A percentile compares a stretch with the other conserved stretches of the same genome.
phyloP scores from a whole-genome alignment of 1,140 invertebrate species.

The Cyclina sinensis region DNA sequence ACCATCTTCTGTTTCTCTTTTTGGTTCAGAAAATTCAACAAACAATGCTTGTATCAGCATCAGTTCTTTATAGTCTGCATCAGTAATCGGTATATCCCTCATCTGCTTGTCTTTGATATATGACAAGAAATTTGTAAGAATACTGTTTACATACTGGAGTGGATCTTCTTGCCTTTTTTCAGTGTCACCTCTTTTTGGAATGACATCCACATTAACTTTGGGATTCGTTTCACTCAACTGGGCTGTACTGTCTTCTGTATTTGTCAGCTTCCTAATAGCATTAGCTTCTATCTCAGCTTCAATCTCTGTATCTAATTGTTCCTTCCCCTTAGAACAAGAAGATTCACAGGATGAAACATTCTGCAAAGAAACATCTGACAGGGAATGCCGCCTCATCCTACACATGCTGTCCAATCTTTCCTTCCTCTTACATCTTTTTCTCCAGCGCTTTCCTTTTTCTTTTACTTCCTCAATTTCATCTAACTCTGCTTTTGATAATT shows the following conservation, averaged over 20 bases:
- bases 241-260: too few species aligned
- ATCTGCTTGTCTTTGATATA: background rate
- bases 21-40: background rate
- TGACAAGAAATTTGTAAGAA: background rate
- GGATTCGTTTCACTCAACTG: too few species aligned
- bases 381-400: background rate
- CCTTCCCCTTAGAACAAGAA: background rate
- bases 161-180: background rate
- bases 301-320: background rate
- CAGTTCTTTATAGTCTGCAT: background rate
- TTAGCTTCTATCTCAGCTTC: too few species aligned
- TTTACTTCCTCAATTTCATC: background rate
- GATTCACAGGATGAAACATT: background rate
- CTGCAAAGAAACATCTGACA: background rate
- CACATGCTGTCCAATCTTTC: slow-evolving; percentile 13
- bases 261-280: too few species aligned
- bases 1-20: background rate
- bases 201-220: background rate
- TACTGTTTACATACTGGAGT: background rate
- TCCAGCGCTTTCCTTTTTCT: slow-evolving; percentile 22
- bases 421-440: slow-evolving; percentile 36
- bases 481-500: slow-evolving; percentile 1
- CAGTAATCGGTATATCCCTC: background rate
- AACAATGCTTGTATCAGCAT: background rate
- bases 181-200: background rate